A percentile compares a stretch with the other conserved stretches of the same genome.
Evolutionary conservation across 2,113 vertebrate species (phyloP).

Genomic region (Phainopepla nitens): DNA sequence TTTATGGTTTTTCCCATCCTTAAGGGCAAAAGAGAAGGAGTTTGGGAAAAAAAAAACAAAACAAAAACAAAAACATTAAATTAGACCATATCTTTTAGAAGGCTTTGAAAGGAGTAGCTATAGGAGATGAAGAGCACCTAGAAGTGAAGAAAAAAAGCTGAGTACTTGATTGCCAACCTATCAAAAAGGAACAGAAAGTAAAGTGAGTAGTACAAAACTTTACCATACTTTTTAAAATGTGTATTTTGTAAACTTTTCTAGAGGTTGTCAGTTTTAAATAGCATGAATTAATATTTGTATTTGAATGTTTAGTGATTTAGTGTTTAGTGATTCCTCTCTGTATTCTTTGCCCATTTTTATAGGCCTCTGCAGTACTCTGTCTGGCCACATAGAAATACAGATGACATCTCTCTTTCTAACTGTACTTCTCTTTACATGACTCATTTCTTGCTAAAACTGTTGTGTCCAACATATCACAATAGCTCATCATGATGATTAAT

Average conservation of each 20-base stretch:
- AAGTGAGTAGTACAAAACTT: neutral
- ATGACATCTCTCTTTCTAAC: neutral
- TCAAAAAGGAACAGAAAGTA: neutral
- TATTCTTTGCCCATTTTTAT: neutral
- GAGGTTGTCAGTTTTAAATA: neutral
- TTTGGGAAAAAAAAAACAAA: accelerated
- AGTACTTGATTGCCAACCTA: neutral
- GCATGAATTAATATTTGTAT: neutral
- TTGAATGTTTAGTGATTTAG: neutral
- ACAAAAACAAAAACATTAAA: neutral
- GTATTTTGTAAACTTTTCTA: neutral
- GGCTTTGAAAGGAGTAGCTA: neutral
- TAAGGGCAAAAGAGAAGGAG: neutral
- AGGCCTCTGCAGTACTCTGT: neutral
- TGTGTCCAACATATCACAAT: neutral
- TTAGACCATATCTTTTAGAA: neutral
- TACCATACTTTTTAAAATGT: neutral
- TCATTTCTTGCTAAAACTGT: neutral
- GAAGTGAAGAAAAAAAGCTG: neutral
- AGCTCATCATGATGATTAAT: conserved; percentile 3
- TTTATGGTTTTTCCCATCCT: neutral
- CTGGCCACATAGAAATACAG: neutral
- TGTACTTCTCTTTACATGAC: neutral
- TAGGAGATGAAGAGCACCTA: neutral
- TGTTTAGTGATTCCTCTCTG: neutral